Base-by-base conservation (phyloP, 1,140 invertebrate genomes). In the Mycetomoellerius zeteki region DNA sequence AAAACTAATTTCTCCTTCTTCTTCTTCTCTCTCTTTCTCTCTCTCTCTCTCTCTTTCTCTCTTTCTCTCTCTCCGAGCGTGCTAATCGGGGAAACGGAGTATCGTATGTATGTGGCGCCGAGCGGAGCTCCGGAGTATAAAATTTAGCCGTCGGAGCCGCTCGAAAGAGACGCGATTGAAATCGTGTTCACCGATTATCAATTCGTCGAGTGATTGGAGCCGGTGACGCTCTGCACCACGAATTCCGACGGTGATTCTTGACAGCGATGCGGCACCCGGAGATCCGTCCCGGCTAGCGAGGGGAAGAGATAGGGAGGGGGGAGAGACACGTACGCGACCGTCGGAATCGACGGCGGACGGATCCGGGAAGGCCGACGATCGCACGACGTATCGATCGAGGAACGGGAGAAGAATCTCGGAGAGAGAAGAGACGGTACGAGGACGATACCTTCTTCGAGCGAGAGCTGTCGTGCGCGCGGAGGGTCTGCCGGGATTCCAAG, bases 211-310 rank as follows among this genome's bases (percentile, higher is more conserved):
- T 12, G 85, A 88, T 88, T 67, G n/a, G 76, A 80, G 60, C 86
- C 86, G 86, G 88, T 75, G 30, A 16, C n/a, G n/a, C 87, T 37
- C 8, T 10, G 37, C 37, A 43, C 37, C 37, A 24, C 64, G 62
- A 88, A 77, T 71, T 58, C 60, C 75, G 64, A 88, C 24, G 16
- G 21, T 56, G 81, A 86, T 78, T 73, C 80, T 90, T 90, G 89
- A 90, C 89, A 90, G 89, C 86, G 64, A 60, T 82, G 19, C 24
- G 65, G n/a, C 64, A 30, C 12, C 33, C 52, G 58, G 33, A 78
- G 37, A 50, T 12, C 72, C 33, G 37, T 73, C 86, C 43, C 72
- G 8, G 60, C 30, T 16, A 33, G 0, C 14, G 12, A 37, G 16
- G 16, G 2, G 54, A 24, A 5, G 65, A 43, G n/a, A 43, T 0